Percentiles rank a stretch among this genome's conserved stretches.
Evolutionary conservation across 2,888 invertebrate species (phyloP).

Genomic region (Tethea ocularis): DNA sequence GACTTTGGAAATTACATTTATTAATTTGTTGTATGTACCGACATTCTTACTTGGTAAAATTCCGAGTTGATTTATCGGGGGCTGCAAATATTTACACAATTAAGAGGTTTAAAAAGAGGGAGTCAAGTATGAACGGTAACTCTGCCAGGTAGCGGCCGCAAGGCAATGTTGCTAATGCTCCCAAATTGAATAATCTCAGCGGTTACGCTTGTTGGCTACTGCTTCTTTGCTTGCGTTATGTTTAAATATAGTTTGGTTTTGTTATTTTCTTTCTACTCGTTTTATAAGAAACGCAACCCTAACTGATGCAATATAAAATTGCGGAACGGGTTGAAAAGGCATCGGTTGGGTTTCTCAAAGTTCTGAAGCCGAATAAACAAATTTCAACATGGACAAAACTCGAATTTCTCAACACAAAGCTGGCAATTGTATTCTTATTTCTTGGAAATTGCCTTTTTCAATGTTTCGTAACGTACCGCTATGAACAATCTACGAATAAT

Average conservation of each 20-base stretch:
- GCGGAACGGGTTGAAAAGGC: constrained; percentile 53
- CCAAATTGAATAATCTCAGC: background rate
- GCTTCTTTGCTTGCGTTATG: background rate
- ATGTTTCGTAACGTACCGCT: constrained; percentile 34
- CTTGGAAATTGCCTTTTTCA: constrained; percentile 47
- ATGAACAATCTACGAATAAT: constrained; percentile 7
- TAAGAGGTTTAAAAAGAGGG: background rate
- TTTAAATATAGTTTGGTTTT: background rate
- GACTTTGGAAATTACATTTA: constrained; percentile 27
- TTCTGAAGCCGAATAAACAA: constrained; percentile 68
- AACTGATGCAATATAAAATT: constrained; percentile 44
- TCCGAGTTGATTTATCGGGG: background rate
- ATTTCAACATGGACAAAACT: constrained; percentile 54
- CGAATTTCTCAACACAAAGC: constrained; percentile 55
- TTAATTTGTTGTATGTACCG: constrained; percentile 9
- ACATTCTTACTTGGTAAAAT: background rate
- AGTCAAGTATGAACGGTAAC: background rate
- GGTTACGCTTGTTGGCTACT: background rate
- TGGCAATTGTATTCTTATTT: constrained; percentile 41
- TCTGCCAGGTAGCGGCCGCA: background rate
- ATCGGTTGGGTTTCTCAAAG: constrained; percentile 59
- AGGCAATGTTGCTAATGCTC: background rate
- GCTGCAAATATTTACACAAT: background rate
- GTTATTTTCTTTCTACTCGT: background rate
- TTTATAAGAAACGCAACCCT: background rate